Base-by-base conservation (phyloP, 92 coral and sea anemone genomes). In the Ricordea florida region DNA sequence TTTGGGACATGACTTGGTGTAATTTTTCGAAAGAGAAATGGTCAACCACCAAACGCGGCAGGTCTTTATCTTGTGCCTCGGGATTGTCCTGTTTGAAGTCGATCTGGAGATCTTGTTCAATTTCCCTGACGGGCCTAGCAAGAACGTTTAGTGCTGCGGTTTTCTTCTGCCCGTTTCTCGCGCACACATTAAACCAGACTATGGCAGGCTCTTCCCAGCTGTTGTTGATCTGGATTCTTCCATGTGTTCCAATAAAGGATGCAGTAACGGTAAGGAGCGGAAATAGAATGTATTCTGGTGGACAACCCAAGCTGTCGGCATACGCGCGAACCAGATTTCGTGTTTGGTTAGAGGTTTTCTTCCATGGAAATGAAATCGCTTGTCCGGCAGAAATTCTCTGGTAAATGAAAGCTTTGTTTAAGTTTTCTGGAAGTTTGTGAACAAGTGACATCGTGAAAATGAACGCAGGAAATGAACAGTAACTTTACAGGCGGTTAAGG, bases 21-120 rank as follows among this genome's bases (percentile, higher is more conserved):
- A 82, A 23, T 49, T 82, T 82, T 44, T 82, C 87, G 34, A 72
- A 72, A 17, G 87, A 82, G 52, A 82, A 73, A 24, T 72, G 76
- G 63, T 82, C 76, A 7, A 82, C 69, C 69, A 82, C 15, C 22
- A 82, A 35, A 25, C 81, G 24, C 4, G 76, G 76, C 27, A 79
- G 77, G 26, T 78, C 74, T 33, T 78, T 23, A 0, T 81, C 87
- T 23, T 81, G 55, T 9, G 64, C 50, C 11, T 57, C 79, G 10
- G 17, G 51, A 16, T 72, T 30, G 18, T 47, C 38, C 27, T 56
- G 38, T 24, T 72, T 58, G 23, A 48, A 53, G 4, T 72, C 76
- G 3, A 8, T 27, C 7, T 72, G 87, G 3, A 80, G 27, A 11
- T 80, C 72, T 28, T 58, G 31, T 44, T 67, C 66, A 0, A 81